A percentile compares a stretch with the other conserved stretches of the same genome.
Evolutionary conservation across 2,888 invertebrate genomes (phyloP).

Genomic region (Watsonalla cultraria): DNA sequence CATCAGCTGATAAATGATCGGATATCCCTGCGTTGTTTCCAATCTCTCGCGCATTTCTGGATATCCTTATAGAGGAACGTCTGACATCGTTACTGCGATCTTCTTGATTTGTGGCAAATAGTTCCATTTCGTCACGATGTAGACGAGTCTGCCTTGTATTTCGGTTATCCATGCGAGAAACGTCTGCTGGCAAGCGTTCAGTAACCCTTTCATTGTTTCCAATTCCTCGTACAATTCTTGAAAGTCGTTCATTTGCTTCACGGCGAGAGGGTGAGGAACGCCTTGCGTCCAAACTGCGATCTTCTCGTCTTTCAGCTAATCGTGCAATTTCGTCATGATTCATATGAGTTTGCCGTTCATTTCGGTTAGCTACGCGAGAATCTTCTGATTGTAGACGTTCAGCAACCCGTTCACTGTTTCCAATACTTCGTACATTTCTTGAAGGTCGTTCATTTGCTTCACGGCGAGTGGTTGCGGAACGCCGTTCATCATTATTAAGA

Average conservation of each 20-base stretch:
- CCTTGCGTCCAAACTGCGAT: neutral
- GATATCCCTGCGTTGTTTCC: neutral
- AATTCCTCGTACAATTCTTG: neutral
- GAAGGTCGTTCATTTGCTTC: neutral
- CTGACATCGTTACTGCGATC: neutral
- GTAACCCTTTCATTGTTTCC: neutral
- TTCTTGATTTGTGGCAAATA: neutral
- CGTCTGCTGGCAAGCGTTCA: too few species aligned
- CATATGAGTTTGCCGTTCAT: too few species aligned
- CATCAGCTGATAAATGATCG: neutral
- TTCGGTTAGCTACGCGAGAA: too few species aligned
- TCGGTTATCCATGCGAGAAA: too few species aligned
- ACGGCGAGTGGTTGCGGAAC: neutral
- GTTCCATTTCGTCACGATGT: neutral
- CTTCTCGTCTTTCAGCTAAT: neutral
- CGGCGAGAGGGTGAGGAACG: neutral
- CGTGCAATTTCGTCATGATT: neutral
- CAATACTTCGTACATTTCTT: neutral
- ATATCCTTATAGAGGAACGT: neutral
- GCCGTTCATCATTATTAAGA: neutral
- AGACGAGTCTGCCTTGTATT: too few species aligned
- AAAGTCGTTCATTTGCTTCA: neutral
- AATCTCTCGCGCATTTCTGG: neutral
- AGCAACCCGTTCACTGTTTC: neutral
- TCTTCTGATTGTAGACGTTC: too few species aligned